Base-by-base conservation (phyloP, 2,888 invertebrate genomes). In the Mantis religiosa region DNA sequence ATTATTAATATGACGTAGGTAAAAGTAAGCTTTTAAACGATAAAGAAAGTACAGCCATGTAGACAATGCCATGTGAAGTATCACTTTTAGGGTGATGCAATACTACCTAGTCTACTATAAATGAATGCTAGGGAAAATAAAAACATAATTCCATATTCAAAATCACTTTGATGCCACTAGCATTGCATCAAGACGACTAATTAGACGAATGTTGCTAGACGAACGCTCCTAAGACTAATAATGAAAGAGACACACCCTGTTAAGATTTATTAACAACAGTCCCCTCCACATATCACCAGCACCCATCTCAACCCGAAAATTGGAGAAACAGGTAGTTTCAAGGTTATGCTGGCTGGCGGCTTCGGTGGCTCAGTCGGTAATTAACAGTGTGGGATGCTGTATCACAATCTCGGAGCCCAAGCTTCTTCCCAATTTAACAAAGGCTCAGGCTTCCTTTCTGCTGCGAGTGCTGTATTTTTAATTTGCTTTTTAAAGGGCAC, bases 321-420 rank as follows among this genome's bases (percentile, higher is more conserved):
- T 71, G 54, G 85, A 89, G 47, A 89, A 89, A 89, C 89, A 88
- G 85, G 89, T 89, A 85, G 89, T 89, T 89, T 89, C 89, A 89
- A 89, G 89, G 89, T 89, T 88, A 71, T 87, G 84, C 34, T 82
- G 81, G 54, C 20, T 71, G 54, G 54, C 54, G 54, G 54, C 54
- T 71, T 71, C 54, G 54, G 54, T 71, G 54, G 54, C 54, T 71
- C 54, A 71, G 54, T 71, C 54, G 54, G 54, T 71, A 71, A 71
- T 71, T 71, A 71, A 71, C 54, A 20, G 54, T 71, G 54, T 71
- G 54, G 54, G 54, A 20, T 71, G 54, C 54, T 71, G 20, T 71
- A 71, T 71, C 54, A 71, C 20, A 71, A 71, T 71, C 54, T 71
- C 54, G 54, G 25, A 15, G 20, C 54, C 54, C 54, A 71, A 71